Base-by-base conservation (phyloP, 2,113 vertebrate species). In the Misgurnus mizolepis region DNA sequence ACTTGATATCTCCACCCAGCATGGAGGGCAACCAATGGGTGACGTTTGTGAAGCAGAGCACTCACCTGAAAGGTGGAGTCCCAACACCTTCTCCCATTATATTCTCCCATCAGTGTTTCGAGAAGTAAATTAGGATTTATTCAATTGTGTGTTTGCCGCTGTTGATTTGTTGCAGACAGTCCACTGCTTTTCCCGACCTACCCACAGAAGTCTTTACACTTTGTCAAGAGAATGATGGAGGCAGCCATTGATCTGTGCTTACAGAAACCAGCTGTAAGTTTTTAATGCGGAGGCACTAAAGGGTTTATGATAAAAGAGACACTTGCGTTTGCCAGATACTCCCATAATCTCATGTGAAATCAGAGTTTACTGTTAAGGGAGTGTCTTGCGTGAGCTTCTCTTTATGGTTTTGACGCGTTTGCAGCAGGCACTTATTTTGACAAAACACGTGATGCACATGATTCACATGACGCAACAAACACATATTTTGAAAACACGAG, bases 1-100 rank as follows among this genome's bases (percentile, higher is more conserved):
- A 97, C 71, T 94, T 99, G 0, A 94, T 98, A 40, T 98, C 97
- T 18, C 97, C 97, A 1, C 97, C 96, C 55, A 98, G 96, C 86
- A 96, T 94, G 5, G 94, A 96, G 18, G 97, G 96, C 76, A 99
- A 99, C 88, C 96, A 98, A 83, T 99, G 98, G 98, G 94, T 98
- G 80, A 95, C 90, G 83, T 99, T 98, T 74, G 90, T 98, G 80
- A 94, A 98, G 80, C 94, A 92, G 17, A 98, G 95, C 89, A 89
- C 85, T 67, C 92, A 95, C 67, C 90, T 99, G 61, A 98, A 97
- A 95, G 97, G 98, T 96, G 90, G 78, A 47, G 45, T 3, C n/a
- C 47, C 8, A 3, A 10, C 56, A 56, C 43, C 43, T 43, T 62
- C 58, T 68, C 5, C 11, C 18, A 27, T 34, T 34, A 34, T 34